Evolutionary conservation across 2,113 vertebrate genomes (phyloP).

Genomic region (Oryzias javanicus): DNA sequence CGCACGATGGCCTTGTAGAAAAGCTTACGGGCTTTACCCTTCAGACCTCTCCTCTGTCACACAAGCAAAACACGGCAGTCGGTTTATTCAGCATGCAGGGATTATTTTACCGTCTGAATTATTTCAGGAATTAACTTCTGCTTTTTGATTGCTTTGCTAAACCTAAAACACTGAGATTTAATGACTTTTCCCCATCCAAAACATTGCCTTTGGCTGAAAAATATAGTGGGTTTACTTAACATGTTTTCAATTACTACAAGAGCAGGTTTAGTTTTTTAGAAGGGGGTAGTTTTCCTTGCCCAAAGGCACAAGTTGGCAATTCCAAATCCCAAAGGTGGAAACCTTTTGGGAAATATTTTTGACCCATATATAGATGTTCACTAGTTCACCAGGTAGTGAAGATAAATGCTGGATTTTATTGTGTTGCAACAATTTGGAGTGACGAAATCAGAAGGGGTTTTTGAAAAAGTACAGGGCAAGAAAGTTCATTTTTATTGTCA

Average conservation of each 20-base stretch:
- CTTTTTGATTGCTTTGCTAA: conserved; percentile 6
- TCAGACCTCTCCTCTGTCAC: conserved; percentile 90
- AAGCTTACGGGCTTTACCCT: conserved; percentile 95
- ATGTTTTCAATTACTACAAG: conserved; percentile 2
- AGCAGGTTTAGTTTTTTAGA: neutral
- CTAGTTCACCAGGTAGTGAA: no score
- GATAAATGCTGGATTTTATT: no score
- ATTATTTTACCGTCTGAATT: conserved; percentile 14
- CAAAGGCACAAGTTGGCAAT: neutral
- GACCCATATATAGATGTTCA: neutral
- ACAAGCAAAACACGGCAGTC: conserved; percentile 27
- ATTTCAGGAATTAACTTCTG: neutral
- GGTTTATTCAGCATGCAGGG: conserved; percentile 12
- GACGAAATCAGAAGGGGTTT: no score
- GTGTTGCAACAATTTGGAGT: no score
- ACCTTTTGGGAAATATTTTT: neutral
- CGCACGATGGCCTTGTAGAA: conserved; percentile 98
- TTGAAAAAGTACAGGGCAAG: no score
- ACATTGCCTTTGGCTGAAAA: neutral
- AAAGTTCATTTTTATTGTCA: no score
- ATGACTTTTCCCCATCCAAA: conserved; percentile 2
- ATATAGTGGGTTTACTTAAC: neutral
- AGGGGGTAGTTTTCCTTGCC: neutral
- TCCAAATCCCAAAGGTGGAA: neutral
- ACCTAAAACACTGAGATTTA: conserved; percentile 4